Base-by-base conservation (phyloP, 2,888 invertebrate species). In the Falcaria lacertinaria region DNA sequence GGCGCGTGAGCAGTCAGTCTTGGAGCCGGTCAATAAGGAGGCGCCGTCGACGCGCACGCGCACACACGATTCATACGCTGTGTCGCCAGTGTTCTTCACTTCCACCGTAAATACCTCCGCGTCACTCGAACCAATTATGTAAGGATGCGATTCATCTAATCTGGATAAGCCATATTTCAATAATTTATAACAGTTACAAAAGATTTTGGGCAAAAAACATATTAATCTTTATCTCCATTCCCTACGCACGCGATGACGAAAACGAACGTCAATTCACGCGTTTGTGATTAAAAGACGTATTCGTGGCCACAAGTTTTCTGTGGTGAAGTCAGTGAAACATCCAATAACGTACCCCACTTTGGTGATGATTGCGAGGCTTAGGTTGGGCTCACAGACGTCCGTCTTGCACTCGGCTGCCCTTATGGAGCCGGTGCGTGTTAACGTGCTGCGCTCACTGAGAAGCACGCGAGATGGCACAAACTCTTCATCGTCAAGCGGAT, bases 1-100 rank as follows among this genome's bases (percentile, higher is more conserved):
- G 14, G 4, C 19, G 2, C 43, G 4, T 37, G 11, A 13, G 38
- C 22, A 13, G 36, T 41, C 48, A 60, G 11, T 8, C 37, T 17
- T 32, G 44, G 0, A 64, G 60, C 48, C 42, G 0, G 40, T 37
- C 5, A 50, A 22, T 13, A 73, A 43, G 0, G 39, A 37, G 0
- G 58, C 64, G 1, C 66, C 69, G 0, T 4, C 2, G 0, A 75
- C 38, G 0, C 14, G 32, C 3, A 79, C 25, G 0, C 43, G 48
- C 14, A 73, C 47, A 47, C 81, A 80, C 0, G 74, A 47, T 0
- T 54, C 60, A 52, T 84, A 80, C 0, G 85, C 80, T 0, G 69
- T 61, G 16, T 81, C 77, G 0, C 79, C 79, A 0, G 36, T 33
- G 45, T 83, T 86, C 0, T 0, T 2, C 0, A 83, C 46, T 0